A percentile compares a stretch with the other conserved stretches of the same genome.
These are phyloP conservation scores for Austrofundulus limnaeus DNA, from an alignment of 2,113 vertebrate genomes.

Conservation along the genomic window DNA sequence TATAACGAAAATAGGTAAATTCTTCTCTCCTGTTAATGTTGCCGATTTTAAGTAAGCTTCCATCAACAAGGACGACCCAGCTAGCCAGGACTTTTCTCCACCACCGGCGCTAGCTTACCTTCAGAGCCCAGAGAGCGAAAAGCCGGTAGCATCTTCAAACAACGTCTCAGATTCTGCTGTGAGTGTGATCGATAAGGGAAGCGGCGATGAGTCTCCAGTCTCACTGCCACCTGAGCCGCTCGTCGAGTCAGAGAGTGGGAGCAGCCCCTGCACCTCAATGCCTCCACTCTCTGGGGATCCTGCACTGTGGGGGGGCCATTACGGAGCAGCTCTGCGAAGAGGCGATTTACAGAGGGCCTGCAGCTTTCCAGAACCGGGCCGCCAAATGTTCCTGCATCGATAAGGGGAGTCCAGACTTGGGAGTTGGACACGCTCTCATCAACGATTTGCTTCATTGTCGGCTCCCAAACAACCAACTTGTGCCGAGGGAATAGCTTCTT, in stretches of 20 bases:
- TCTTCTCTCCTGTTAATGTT: too few relatives aligned
- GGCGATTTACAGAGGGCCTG: background rate
- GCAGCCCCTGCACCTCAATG: background rate
- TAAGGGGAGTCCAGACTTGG: background rate
- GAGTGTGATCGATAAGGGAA: too few relatives aligned
- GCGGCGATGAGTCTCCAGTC: background rate
- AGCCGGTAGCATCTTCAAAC: too few relatives aligned
- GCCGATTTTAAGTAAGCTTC: too few relatives aligned
- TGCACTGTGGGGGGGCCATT: background rate
- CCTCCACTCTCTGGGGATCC: background rate
- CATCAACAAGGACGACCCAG: too few relatives aligned
- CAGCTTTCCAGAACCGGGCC: conserved; percentile 3
- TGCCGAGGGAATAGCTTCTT: conserved; percentile 1
- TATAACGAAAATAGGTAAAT: too few relatives aligned
- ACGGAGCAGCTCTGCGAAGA: background rate
- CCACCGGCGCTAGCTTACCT: too few relatives aligned
- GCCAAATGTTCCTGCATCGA: background rate
- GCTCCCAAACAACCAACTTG: conserved; percentile 1
- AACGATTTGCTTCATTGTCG: background rate
- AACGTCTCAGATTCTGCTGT: too few relatives aligned
- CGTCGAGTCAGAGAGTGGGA: background rate
- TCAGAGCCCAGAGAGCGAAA: too few relatives aligned
- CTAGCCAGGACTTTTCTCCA: too few relatives aligned
- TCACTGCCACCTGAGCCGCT: background rate
- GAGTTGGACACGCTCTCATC: background rate